A percentile compares a stretch with the other conserved stretches of the same genome.
Evolutionary conservation across 1,140 invertebrate genomes (phyloP).

Genomic region (Atta texana): DNA sequence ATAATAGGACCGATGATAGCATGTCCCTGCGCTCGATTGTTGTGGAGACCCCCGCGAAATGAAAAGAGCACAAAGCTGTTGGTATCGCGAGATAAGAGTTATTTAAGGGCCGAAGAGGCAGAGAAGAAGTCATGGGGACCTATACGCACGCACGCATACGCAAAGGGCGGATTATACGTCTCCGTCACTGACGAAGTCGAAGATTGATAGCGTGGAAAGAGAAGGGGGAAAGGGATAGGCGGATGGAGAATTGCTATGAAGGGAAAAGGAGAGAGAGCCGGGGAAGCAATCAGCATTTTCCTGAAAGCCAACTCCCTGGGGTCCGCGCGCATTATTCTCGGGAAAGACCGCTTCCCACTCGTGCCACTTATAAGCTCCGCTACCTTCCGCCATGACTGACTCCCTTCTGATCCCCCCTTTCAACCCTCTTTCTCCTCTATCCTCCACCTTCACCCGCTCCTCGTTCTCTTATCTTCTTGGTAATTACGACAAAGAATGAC

Average conservation of each 20-base stretch:
- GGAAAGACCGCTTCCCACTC: constrained; percentile 61
- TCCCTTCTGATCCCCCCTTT: background rate
- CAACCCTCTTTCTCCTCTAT: background rate
- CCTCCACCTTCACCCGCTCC: background rate
- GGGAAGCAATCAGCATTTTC: constrained; percentile 84
- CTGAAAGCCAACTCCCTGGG: constrained; percentile 78
- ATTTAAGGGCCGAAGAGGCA: background rate
- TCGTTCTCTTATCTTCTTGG: constrained; percentile 52
- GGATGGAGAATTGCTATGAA: constrained; percentile 55
- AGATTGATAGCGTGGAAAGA: constrained; percentile 68
- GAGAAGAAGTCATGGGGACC: background rate
- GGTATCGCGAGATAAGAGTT: constrained; percentile 36
- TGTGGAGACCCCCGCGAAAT: background rate
- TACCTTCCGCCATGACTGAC: constrained; percentile 27
- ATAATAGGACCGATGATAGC: constrained; percentile 30
- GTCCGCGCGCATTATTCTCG: constrained; percentile 81
- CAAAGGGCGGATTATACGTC: constrained; percentile 31
- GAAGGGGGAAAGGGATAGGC: constrained; percentile 47
- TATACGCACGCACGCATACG: constrained; percentile 6
- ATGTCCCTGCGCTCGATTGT: background rate
- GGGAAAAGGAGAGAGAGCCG: constrained; percentile 49
- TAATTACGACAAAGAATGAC: constrained; percentile 60
- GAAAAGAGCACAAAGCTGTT: background rate
- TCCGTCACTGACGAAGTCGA: constrained; percentile 64
- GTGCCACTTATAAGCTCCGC: constrained; percentile 62